Evolutionary conservation across 2,888 invertebrate species (phyloP), one percentile per base, ranked within the genome.

Genomic region (Cyrtodaria siliqua): DNA sequence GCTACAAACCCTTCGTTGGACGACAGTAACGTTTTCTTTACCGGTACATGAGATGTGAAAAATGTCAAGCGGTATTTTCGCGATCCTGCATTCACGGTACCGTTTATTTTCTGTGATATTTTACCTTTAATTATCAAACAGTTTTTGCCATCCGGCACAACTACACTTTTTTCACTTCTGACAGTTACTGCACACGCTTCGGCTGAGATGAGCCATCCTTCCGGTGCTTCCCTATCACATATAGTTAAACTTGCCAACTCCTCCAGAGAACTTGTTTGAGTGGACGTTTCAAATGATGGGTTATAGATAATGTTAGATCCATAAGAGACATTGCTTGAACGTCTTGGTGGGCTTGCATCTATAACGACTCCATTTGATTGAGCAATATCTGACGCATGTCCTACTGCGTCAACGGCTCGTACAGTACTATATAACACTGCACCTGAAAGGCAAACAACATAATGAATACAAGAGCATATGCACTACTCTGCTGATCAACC

Each of bases 361-460:
- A 78, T 69, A 18, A 56, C 4, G 6, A 70, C 69, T 26, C 78
- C 78, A 23, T 73, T 61, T 40, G 78, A 78, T 16, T 12, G 44
- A 14, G 66, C 66, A n/a, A 53, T 18, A 4, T 50, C 42, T 12
- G 78, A 78, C 29, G 47, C 33, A 50, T 69, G 70, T 24, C 69
- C 78, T 12, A 63, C 66, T 2, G 38, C 61, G 62, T 78, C 78
- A 18, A 47, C 29, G 20, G 78, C 78, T 53, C 62, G 27, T 4
- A 78, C 66, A 3, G 53, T 40, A 26, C 62, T 53, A 2, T 38
- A 27, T 23, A 73, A 14, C 20, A 6, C 29, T n/a, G 27, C 40
- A 29, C 73, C 73, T 73, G 42, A 33, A 40, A 38, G 12, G 2
- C n/a, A 26, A 44, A n/a, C 12, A 42, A 38, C 33, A 12, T 33